Evolutionary conservation across 64 coral and sea anemone genomes (phyloP), one percentile per base, ranked within the genome.

Genomic region (Trachythela sp.): DNA sequence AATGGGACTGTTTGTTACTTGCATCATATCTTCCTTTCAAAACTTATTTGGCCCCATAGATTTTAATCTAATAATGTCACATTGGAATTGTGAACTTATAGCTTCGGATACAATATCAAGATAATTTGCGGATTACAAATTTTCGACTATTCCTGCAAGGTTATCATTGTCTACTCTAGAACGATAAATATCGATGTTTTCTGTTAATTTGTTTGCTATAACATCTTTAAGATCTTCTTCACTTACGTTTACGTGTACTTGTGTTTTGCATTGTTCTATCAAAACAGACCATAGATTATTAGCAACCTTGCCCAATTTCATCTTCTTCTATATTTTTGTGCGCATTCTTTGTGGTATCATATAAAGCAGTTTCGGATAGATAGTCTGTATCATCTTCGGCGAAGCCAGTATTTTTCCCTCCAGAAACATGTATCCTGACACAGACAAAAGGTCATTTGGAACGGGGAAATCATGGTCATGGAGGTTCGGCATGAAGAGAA

Each of bases 201-300:
- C 75, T 29, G 9, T 80, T 80, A 36, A 18, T 80, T 80, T 29
- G 1, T 36, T 29, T 36, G 75, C 20, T 80, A 36, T 22, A 37
- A 80, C 31, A 6, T 80, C 75, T 39, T 80, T 80, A 30, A 80
- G 75, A 80, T 80, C 75, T 80, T 36, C 75, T 39, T 80, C 75
- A 35, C 9, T 36, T 34, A 80, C 33, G 9, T 80, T 80, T 10
- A 80, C 32, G 75, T 80, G 31, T 2, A 80, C 31, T 18, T 80
- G 75, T 34, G 37, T 80, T 36, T 80, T 80, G 30, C 75, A 80
- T 30, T 80, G 75, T 39, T 80, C 75, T 80, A 80, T 30, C 33
- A 80, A 37, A 80, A 80, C 75, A 35, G 14, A 80, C 75, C 75
- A 80, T 9, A 80, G 30, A 35, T 39, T 80, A 36, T 80, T 9